Percentiles rank a stretch among this genome's conserved stretches.
These are phyloP conservation scores for Hymenochirus boettgeri DNA, from an alignment of 2,113 vertebrate genomes.

Conservation along the genomic window DNA sequence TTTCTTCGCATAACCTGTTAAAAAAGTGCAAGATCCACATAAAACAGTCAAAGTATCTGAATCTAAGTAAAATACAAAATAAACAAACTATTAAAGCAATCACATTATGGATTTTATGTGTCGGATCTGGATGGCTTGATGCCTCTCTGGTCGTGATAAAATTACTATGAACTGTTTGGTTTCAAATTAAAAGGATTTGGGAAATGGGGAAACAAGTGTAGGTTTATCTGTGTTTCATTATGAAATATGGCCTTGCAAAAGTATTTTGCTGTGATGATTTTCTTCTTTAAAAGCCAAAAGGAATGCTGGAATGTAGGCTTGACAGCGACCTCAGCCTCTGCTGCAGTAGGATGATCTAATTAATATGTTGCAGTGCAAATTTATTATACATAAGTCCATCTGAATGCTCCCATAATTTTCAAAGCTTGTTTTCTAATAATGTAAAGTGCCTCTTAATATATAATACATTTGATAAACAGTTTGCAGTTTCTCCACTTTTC, in stretches of 20 bases:
- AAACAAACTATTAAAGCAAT: slow-evolving; percentile 1
- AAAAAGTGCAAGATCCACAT: neutral
- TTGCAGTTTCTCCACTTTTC: no score
- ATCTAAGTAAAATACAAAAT: neutral
- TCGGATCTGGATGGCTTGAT: neutral
- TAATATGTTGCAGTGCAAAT: no score
- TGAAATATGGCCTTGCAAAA: neutral
- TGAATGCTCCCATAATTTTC: no score
- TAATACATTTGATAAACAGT: no score
- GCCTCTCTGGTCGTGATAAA: neutral
- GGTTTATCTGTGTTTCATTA: neutral
- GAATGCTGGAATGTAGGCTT: no score
- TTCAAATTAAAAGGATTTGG: neutral
- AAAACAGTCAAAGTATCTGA: neutral
- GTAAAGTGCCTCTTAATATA: no score
- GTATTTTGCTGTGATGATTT: neutral
- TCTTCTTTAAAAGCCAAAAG: neutral
- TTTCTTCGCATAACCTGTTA: neutral
- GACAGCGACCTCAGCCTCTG: no score
- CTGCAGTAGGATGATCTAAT: no score
- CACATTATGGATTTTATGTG: neutral
- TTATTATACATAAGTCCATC: no score
- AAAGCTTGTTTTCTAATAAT: no score
- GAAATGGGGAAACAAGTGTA: neutral
- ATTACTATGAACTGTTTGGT: neutral